Evolutionary conservation across 2,113 vertebrate genomes (phyloP), one percentile per base, ranked within the genome.

Genomic region (Ovis canadensis): DNA sequence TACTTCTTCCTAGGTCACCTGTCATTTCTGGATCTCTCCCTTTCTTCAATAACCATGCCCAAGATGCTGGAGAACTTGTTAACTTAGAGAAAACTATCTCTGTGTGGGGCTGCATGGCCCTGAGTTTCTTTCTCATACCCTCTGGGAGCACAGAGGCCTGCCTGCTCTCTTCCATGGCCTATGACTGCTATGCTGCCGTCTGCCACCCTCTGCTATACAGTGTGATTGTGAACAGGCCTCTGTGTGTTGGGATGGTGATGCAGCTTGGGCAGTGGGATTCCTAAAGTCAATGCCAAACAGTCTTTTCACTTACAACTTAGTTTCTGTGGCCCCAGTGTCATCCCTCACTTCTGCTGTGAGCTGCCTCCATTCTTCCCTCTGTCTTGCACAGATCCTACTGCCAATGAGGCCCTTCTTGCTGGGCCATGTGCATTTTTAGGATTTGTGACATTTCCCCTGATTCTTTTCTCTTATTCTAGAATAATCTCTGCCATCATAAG

Each of bases 271-370:
- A 15, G 77, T 33, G 0, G 93, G 97, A 0, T 71, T 48, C 74
- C n/a, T 98, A 16, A 91, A 97, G 0, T 71, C 94, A 1, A 10
- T 98, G 0, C 27, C 94, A 85, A 80, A 94, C 25, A 90, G 90
- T 33, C 19, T 62, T 0, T 21, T 80, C 7, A 96, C 96, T 16
- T 88, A 91, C 13, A 86, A 0, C 2, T 59, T 96, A 74, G 50
- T 2, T 98, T 96, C 62, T 96, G 95, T 80, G 95, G 82, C 21
- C 81, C 82, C 55, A 88, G 19, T 87, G 33, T 92, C 33, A 96
- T 96, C 43, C 62, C 74, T 23, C 95, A 97, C n/a, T 98, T 97
- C 52, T 97, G 90, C 59, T 98, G 93, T 57, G 96, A 91, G 43
- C 88, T 97, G 48, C 36, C 78, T 27, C 92, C 96, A 92, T 83